phyloP scores from a whole-genome alignment of 2,113 vertebrate genomes.

The Thryonomys swinderianus region DNA sequence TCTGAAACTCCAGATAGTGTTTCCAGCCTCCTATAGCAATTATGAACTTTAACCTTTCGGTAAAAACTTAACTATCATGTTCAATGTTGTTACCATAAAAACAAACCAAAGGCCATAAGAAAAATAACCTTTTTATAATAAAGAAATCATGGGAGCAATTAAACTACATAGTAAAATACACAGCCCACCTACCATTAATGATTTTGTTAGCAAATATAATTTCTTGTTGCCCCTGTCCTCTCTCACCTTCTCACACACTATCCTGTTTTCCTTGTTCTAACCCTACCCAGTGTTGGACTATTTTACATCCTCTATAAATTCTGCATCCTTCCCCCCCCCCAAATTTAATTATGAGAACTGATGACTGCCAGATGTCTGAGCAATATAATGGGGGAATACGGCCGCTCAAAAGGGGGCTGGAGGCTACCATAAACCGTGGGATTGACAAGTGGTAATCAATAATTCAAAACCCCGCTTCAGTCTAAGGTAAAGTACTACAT shows the following conservation, averaged over 20 bases:
- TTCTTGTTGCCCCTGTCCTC: background rate
- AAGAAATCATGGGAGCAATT: background rate
- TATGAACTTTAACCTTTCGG: background rate
- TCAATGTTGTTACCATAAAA: background rate
- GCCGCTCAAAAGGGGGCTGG: background rate
- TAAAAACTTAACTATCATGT: background rate
- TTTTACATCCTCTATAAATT: background rate
- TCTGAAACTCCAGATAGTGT: background rate
- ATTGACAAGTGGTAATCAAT: background rate
- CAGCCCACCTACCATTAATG: background rate
- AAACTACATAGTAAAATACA: background rate
- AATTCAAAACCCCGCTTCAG: background rate
- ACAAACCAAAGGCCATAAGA: background rate
- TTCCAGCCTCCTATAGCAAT: background rate
- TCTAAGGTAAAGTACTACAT: background rate
- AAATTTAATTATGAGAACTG: conserved; percentile 7
- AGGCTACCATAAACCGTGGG: background rate
- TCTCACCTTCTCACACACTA: background rate
- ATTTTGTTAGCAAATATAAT: background rate
- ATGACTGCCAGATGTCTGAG: background rate
- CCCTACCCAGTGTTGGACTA: background rate
- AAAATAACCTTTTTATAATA: background rate
- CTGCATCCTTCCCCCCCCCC: background rate
- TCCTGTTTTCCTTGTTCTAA: background rate
- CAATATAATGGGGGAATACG: background rate